phyloP scores from a whole-genome alignment of 2,797 vertebrate genomes.

The Falco biarmicus region DNA sequence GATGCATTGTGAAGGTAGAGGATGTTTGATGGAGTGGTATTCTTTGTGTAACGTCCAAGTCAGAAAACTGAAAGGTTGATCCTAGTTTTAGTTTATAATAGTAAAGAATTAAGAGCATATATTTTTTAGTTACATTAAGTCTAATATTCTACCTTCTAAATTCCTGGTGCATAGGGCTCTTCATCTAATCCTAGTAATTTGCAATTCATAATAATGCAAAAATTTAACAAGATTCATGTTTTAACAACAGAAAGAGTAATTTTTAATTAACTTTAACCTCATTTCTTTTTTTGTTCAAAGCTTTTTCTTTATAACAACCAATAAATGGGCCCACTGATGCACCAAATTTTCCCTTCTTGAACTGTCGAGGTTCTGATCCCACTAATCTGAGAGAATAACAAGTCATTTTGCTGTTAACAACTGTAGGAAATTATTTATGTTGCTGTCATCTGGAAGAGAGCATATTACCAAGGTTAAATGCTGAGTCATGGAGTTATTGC shows the following conservation, averaged over 20 bases:
- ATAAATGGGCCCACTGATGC: background rate
- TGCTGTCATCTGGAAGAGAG: background rate
- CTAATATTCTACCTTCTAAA: background rate
- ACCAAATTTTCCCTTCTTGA: background rate
- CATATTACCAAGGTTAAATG: conserved; percentile 5
- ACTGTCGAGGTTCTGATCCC: background rate
- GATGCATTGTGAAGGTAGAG: background rate
- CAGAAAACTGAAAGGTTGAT: background rate
- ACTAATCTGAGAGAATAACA: background rate
- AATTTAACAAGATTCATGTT: background rate
- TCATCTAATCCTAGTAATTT: background rate
- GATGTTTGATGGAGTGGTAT: background rate
- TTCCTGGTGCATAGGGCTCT: background rate
- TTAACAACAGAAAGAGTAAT: background rate
- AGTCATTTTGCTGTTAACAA: background rate
- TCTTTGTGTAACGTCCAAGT: background rate
- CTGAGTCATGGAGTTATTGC: background rate
- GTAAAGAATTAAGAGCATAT: background rate
- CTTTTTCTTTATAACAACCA: background rate
- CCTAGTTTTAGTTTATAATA: background rate
- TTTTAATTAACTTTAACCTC: background rate
- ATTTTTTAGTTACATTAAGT: background rate
- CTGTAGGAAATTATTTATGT: background rate
- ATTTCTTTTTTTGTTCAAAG: background rate
- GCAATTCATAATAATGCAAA: background rate